Percentiles rank a stretch among this genome's conserved stretches.
Conservation (phyloP, 2,888 invertebrate species). For the Lasioglossum malachurum region DNA sequence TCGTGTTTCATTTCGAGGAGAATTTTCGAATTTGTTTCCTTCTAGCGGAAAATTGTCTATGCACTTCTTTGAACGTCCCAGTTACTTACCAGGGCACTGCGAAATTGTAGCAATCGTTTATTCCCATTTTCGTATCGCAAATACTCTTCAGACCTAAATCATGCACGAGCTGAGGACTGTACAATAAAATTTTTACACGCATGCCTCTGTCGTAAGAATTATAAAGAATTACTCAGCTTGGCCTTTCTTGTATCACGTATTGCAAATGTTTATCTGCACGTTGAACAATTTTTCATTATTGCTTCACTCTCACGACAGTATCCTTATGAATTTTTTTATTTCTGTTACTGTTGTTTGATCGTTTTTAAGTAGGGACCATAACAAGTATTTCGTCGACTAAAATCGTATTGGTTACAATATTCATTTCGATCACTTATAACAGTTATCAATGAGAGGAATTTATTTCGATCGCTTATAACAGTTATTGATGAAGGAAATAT, state of each 20-base stretch:
- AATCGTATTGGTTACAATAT: no score
- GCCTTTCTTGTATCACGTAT: no score
- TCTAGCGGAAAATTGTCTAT: slow-evolving; percentile 15
- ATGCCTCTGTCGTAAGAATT: no score
- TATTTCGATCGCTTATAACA: no score
- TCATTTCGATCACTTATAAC: no score
- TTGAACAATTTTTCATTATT: no score
- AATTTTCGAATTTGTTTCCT: slow-evolving; percentile 67
- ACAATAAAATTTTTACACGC: not conserved
- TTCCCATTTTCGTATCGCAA: not conserved
- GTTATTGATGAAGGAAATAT: no score
- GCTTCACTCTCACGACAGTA: not conserved
- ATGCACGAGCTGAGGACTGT: not conserved
- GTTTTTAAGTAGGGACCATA: not conserved
- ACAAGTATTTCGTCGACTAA: no score
- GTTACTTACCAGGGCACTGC: not conserved
- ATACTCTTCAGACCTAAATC: not conserved
- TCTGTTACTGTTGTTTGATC: not conserved
- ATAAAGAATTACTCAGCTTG: no score
- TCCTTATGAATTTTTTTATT: not conserved
- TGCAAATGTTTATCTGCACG: no score
- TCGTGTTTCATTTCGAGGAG: slow-evolving; percentile 59
- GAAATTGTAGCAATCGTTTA: not conserved
- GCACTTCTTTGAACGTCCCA: slow-evolving; percentile 35
- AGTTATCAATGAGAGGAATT: no score